Conservation (phyloP, 2,797 vertebrate genomes). For the Ambastaia sidthimunki region DNA sequence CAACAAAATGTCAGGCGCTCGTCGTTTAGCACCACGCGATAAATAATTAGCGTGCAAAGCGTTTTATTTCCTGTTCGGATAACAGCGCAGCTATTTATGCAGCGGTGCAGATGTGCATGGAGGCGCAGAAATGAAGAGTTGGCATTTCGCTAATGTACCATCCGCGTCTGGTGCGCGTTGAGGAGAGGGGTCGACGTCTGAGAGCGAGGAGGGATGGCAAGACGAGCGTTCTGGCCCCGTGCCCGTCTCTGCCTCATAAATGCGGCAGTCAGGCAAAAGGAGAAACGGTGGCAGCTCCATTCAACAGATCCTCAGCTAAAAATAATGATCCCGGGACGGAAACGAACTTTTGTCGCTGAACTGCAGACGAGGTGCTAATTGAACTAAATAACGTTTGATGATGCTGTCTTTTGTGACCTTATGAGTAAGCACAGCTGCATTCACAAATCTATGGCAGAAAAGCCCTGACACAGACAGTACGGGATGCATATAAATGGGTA, state of each 20-base stretch:
- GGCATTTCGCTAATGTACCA: slow-evolving; percentile 31
- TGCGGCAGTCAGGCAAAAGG: slow-evolving; percentile 49
- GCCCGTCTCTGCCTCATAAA: slow-evolving; percentile 49
- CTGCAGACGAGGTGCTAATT: slow-evolving; percentile 56
- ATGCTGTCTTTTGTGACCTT: slow-evolving; percentile 56
- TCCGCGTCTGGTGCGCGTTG: slow-evolving; percentile 11
- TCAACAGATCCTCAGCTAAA: slow-evolving; percentile 56
- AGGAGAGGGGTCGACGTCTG: slow-evolving; percentile 13
- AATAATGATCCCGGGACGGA: slow-evolving; percentile 41
- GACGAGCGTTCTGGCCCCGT: slow-evolving; percentile 37
- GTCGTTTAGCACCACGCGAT: slow-evolving; percentile 18
- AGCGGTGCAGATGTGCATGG: slow-evolving; percentile 45
- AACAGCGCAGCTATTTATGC: slow-evolving; percentile 42
- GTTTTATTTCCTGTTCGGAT: slow-evolving; percentile 45
- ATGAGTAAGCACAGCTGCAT: slow-evolving; percentile 42
- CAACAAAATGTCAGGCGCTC: not conserved
- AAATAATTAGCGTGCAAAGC: slow-evolving; percentile 33
- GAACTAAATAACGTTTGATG: slow-evolving; percentile 58
- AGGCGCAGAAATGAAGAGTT: slow-evolving; percentile 33
- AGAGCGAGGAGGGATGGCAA: slow-evolving; percentile 18
- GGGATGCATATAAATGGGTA: slow-evolving; percentile 57
- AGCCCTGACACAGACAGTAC: slow-evolving; percentile 54
- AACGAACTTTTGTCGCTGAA: slow-evolving; percentile 36
- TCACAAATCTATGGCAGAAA: slow-evolving; percentile 51
- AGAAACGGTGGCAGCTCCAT: slow-evolving; percentile 47